A percentile compares a stretch with the other conserved stretches of the same genome.
Evolutionary conservation across 1,140 invertebrate genomes (phyloP).

Genomic region (Bombus confusus): DNA sequence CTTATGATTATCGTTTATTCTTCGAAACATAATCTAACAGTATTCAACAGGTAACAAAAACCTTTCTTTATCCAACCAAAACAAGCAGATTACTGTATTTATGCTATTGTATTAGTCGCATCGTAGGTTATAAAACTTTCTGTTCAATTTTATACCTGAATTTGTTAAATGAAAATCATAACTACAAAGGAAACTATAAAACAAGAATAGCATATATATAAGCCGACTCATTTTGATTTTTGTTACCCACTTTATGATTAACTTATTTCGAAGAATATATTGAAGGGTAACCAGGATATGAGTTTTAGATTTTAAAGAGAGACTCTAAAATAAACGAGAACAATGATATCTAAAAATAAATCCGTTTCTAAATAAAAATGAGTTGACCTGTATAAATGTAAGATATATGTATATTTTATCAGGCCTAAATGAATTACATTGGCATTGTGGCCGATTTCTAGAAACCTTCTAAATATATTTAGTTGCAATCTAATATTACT

Average conservation of each 20-base stretch:
- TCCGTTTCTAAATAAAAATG: conserved; percentile 6
- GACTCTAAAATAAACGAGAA: neutral
- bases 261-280: neutral
- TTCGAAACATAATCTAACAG: neutral
- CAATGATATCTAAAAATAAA: neutral
- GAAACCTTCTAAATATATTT: neutral
- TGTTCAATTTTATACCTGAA: neutral
- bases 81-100: neutral
- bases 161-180: neutral
- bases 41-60: neutral
- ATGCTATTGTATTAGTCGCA: conserved; percentile 5
- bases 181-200: neutral
- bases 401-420: neutral
- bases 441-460: neutral
- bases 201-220: neutral
- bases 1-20: neutral
- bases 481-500: conserved; percentile 10
- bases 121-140: neutral
- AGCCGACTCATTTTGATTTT: neutral
- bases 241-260: neutral
- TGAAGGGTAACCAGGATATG: neutral
- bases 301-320: neutral
- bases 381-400: neutral
- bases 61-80: neutral
- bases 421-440: neutral